A percentile compares a stretch with the other conserved stretches of the same genome.
Evolutionary conservation across 2,888 invertebrate genomes (phyloP).

Genomic region (Athripsodes cinereus): DNA sequence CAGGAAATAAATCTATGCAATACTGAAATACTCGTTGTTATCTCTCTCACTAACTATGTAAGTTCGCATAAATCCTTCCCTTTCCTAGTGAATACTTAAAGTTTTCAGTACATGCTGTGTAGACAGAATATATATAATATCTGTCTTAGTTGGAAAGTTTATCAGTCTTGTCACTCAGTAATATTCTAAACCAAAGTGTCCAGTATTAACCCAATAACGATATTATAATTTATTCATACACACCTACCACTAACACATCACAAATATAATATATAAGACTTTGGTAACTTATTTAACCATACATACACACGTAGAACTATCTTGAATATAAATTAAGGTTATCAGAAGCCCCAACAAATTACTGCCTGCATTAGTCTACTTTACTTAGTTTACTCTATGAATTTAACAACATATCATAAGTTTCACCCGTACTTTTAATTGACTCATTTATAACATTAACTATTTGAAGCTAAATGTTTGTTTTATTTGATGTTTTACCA

Average conservation of each 20-base stretch:
- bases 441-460: too few relatives aligned
- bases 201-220: background rate
- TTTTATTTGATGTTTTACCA: too few relatives aligned
- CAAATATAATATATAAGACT: too few relatives aligned
- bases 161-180: background rate
- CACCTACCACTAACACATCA: too few relatives aligned
- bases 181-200: conserved; percentile 1
- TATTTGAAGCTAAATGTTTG: too few relatives aligned
- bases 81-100: background rate
- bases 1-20: background rate
- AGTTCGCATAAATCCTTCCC: background rate
- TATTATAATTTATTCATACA: background rate
- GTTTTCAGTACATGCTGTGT: background rate
- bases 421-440: too few relatives aligned
- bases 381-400: too few relatives aligned
- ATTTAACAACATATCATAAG: too few relatives aligned
- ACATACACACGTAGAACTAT: background rate
- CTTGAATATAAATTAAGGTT: background rate
- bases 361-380: background rate
- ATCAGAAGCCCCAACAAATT: background rate
- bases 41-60: background rate
- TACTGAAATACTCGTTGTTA: too few relatives aligned
- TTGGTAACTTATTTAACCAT: too few relatives aligned
- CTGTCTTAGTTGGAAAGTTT: background rate
- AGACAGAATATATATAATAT: background rate